Evolutionary conservation across 1,140 invertebrate genomes (phyloP).

Genomic region (Temnothorax longispinosus): DNA sequence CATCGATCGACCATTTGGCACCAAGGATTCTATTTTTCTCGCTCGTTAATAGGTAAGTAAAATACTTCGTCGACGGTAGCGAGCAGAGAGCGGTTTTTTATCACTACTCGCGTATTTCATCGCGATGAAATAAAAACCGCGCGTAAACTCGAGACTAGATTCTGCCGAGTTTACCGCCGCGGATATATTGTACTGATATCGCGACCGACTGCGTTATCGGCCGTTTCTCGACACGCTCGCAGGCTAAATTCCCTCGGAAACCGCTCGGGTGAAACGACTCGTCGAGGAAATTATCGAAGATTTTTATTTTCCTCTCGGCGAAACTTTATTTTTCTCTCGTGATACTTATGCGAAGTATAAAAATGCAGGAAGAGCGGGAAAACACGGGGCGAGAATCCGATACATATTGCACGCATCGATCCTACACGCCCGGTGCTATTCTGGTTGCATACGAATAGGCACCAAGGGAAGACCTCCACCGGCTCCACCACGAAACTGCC

Average conservation of each 20-base stretch:
- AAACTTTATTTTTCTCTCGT: background rate
- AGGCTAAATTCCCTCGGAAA: background rate
- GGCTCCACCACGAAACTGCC: background rate
- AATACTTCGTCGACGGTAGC: background rate
- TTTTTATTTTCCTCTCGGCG: background rate
- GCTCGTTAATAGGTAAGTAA: background rate
- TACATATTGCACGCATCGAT: constrained; percentile 56
- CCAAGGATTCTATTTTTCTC: background rate
- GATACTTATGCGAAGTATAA: background rate
- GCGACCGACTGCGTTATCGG: background rate
- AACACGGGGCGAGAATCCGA: background rate
- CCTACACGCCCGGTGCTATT: constrained; percentile 36
- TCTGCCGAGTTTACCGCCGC: background rate
- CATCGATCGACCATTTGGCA: background rate
- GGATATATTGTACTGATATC: background rate
- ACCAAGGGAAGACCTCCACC: background rate
- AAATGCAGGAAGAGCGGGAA: background rate
- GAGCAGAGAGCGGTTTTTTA: background rate
- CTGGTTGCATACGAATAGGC: constrained; percentile 73
- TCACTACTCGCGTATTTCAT: background rate
- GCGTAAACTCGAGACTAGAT: background rate
- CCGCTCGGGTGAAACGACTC: background rate
- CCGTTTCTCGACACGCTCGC: background rate
- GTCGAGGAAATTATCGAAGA: background rate
- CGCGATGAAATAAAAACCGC: background rate